Evolutionary conservation across 2,888 invertebrate species (phyloP), one percentile per base, ranked within the genome.

Genomic region (Acleris cristana): DNA sequence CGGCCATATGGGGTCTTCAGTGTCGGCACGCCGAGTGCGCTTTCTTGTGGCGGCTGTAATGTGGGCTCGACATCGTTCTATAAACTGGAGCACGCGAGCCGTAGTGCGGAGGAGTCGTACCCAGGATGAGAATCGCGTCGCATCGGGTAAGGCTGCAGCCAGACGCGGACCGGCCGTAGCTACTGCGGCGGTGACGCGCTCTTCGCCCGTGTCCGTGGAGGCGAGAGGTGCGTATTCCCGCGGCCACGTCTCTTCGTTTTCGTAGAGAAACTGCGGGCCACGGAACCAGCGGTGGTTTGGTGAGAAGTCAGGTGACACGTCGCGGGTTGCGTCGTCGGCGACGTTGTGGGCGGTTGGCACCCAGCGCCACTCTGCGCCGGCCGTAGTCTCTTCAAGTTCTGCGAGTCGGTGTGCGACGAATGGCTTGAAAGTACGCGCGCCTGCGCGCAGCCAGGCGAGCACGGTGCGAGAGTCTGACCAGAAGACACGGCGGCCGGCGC

Each of bases 321-420:
- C 69, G 6, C 65, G 65, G 0, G 71, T 68, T 19, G 67, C 67
- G 44, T 67, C 57, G 59, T 71, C 71, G 6, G 69, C 71, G 5
- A 60, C 64, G 52, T 71, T 71, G 1, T 54, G 10, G 2, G n/a
- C 40, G 0, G 63, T 63, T 0, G 66, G 59, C 1, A 69, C 56
- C 69, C 69, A 66, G 4, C 64, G 34, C 70, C 69, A 72, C 5
- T 67, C 40, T 2, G 65, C 4, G 2, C 30, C 14, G 49, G 18
- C n/a, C 0, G 69, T 59, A 0, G 54, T 6, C 14, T 70, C 72
- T 63, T 70, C 63, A 10, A 70, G 62, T 56, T 70, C 72, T 12
- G 66, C 69, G 0, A 73, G 10, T 8, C 69, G 19, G 44, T 72
- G 70, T 0, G 71, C 72, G 1, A 73, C 72, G 44, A 67, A 73